phyloP scores from a whole-genome alignment of 2,888 invertebrate species.

The Griposia aprilina region DNA sequence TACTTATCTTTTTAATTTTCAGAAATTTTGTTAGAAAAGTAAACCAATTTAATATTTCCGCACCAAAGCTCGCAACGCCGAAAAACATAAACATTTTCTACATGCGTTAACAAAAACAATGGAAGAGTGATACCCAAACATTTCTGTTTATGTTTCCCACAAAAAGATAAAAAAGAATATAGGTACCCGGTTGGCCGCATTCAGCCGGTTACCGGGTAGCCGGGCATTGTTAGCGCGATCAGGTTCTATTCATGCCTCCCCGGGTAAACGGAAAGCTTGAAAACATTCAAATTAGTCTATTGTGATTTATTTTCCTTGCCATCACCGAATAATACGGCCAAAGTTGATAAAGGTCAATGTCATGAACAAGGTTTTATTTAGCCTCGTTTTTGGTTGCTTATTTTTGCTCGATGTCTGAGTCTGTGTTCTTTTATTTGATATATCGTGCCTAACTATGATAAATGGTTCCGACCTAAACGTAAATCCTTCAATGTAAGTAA shows the following conservation, averaged over 20 bases:
- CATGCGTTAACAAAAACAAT: constrained; percentile 82
- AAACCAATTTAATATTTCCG: constrained; percentile 69
- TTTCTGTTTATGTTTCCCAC: constrained; percentile 83
- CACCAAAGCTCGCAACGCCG: constrained; percentile 57
- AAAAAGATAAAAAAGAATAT: constrained; percentile 78
- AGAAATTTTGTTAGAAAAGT: constrained; percentile 53
- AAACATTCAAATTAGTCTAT: constrained; percentile 88
- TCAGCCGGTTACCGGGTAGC: constrained; percentile 75
- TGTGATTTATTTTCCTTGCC: constrained; percentile 84
- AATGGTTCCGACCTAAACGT: constrained; percentile 36
- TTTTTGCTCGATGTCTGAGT: constrained; percentile 38
- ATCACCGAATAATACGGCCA: constrained; percentile 75
- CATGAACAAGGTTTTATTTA: constrained; percentile 55
- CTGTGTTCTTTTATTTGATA: constrained; percentile 51
- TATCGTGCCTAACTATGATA: constrained; percentile 51
- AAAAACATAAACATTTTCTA: constrained; percentile 76
- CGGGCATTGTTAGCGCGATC: constrained; percentile 83
- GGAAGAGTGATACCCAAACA: constrained; percentile 81
- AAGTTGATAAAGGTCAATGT: constrained; percentile 77
- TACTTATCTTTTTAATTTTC: constrained; percentile 45
- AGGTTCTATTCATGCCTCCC: constrained; percentile 82
- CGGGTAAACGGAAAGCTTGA: constrained; percentile 81
- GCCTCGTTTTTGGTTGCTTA: constrained; percentile 23
- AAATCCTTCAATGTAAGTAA: constrained; percentile 32
- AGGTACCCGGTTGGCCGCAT: constrained; percentile 77